These are phyloP conservation scores for Marmota monax DNA, from an alignment of 2,113 vertebrate species.

Conservation along the genomic window DNA sequence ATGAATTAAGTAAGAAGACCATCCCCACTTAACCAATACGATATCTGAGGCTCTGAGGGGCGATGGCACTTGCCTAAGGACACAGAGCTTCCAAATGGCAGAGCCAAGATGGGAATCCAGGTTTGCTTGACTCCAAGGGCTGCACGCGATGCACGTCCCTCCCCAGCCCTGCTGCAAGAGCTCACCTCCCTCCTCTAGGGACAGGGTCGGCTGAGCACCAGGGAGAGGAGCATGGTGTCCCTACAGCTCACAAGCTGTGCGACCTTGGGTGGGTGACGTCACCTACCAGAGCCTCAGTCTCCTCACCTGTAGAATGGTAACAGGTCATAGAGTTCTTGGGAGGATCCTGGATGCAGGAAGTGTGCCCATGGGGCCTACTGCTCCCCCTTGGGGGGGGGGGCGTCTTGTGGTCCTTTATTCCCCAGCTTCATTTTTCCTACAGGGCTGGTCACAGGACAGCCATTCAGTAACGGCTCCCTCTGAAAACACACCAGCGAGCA, in stretches of 20 bases:
- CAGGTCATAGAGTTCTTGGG: not conserved
- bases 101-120: not conserved
- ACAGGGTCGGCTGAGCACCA: no score
- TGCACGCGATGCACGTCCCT: no score
- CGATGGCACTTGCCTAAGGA: not conserved
- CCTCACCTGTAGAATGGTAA: not conserved
- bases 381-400: no score
- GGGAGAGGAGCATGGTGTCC: no score
- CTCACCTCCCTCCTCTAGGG: no score
- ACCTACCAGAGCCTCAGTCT: rapidly evolving
- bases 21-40: not conserved
- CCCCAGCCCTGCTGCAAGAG: no score
- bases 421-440: no score
- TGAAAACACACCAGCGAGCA: not conserved
- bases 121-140: no score
- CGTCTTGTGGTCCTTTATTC: not conserved
- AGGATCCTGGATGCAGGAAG: not conserved
- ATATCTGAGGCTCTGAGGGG: not conserved
- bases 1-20: not conserved
- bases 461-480: not conserved
- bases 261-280: not conserved
- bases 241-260: not conserved
- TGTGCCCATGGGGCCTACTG: rapidly evolving
- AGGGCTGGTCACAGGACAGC: not conserved
- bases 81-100: not conserved